Evolutionary conservation across 2,113 vertebrate species (phyloP).

Genomic region (Poeciliopsis retropinna): DNA sequence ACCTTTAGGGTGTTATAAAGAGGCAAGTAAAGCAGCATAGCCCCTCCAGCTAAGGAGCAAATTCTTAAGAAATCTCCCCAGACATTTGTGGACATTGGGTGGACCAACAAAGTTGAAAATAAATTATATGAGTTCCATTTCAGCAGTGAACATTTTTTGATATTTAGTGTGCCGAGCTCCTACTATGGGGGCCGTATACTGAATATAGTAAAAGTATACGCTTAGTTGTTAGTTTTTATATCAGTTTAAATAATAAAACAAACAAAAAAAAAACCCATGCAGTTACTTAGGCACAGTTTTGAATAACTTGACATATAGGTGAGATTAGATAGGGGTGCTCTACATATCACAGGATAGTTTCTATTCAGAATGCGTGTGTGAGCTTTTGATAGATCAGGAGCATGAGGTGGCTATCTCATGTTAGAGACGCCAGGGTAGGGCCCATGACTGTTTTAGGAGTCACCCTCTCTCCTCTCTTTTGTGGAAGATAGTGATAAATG

Average conservation of each 20-base stretch:
- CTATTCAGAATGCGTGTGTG: not conserved
- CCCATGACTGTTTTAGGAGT: conserved; percentile 48
- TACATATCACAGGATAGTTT: not conserved
- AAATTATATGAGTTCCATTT: not conserved
- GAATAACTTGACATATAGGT: not conserved
- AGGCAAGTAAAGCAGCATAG: not conserved
- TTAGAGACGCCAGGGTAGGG: conserved; percentile 52
- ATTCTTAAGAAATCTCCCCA: not conserved
- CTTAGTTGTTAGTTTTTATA: not conserved
- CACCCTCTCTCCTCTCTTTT: conserved; percentile 58
- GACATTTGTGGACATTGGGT: not conserved
- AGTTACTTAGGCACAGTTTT: not conserved
- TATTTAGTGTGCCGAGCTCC: not conserved
- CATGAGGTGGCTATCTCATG: conserved; percentile 46
- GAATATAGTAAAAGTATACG: not conserved
- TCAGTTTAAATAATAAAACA: not conserved
- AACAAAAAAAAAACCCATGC: not conserved
- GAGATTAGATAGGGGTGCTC: not conserved
- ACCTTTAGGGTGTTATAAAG: not conserved
- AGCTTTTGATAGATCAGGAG: conserved; percentile 6
- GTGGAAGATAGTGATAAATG: conserved; percentile 70
- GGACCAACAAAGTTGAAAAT: not conserved
- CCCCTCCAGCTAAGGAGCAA: not conserved
- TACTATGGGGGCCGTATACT: not conserved
- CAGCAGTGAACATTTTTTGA: not conserved